These are phyloP conservation scores for Oryzias woworae DNA, from an alignment of 2,113 vertebrate species.

Conservation along the genomic window DNA sequence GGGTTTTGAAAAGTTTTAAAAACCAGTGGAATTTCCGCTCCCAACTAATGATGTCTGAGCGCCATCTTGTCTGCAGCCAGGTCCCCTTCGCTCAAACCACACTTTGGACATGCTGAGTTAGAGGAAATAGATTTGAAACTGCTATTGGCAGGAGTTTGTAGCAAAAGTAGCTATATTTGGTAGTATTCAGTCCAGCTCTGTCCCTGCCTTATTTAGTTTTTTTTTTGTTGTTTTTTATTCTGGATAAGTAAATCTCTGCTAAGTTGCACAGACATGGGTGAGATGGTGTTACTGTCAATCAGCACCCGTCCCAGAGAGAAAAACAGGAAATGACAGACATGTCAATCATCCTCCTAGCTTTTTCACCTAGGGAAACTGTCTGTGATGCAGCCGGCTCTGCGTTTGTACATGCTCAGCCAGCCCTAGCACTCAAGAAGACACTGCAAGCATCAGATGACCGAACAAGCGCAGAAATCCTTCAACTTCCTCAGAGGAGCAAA, in stretches of 20 bases:
- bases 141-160: constrained; percentile 59
- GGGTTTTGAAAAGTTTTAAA: no score
- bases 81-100: no score
- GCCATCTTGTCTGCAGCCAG: no score
- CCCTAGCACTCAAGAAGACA: constrained; percentile 27
- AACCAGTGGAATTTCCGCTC: no score
- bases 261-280: constrained; percentile 24
- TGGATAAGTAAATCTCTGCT: constrained; percentile 50
- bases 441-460: constrained; percentile 28
- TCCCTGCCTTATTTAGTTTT: constrained; percentile 27
- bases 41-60: no score
- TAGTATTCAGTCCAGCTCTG: constrained; percentile 58
- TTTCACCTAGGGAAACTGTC: constrained; percentile 47
- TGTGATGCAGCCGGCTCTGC: constrained; percentile 23
- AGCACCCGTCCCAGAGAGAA: constrained; percentile 34
- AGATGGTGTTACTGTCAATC: constrained; percentile 64
- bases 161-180: constrained; percentile 28
- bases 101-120: no score
- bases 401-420: constrained; percentile 21
- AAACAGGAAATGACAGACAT: constrained; percentile 47
- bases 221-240: constrained; percentile 1
- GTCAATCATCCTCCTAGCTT: constrained; percentile 44
- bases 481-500: constrained; percentile 15
- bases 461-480: constrained; percentile 42
- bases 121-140: constrained; percentile 15